Base-by-base conservation (phyloP, 2,888 invertebrate genomes). In the Thymelicus lineola region DNA sequence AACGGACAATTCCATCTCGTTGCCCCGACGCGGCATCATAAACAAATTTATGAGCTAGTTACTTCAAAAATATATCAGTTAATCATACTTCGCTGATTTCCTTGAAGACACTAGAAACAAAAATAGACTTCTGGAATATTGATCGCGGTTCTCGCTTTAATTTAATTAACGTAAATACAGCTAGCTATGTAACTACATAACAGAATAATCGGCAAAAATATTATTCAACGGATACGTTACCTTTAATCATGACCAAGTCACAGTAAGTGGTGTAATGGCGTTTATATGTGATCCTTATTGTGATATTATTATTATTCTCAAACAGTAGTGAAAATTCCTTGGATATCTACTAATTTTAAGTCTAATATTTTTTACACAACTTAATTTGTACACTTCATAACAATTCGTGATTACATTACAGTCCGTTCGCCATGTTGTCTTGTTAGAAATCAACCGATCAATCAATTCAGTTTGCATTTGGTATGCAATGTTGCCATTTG, bases 1-100 rank as follows among this genome's bases (percentile, higher is more conserved):
- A 20, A 85, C 62, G 66, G 85, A 83, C 38, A 82, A 79, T 71
- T 88, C 75, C 0, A 62, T 48, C 28, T 93, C 94, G 38, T 80
- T 83, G 70, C 84, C 84, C 60, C 93, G 86, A 50, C 93, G 88
- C 77, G 91, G 91, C 93, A 93, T 79, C 73, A 71, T 77, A 72
- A 75, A 70, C 76, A 78, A 72, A 1, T 10, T 48, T 38, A 28
- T 57, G 45, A 57, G n/a, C 48, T 17, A 50, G 15, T 15, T 46
- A 55, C 12, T n/a, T 17, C 6, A 36, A 66, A 42, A 64, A n/a
- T 75, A 71, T 72, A 61, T n/a, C 35, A 35, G 50, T 48, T 45
- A 68, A 60, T 48, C 64, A 28, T 61, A n/a, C 61, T 61, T 20
- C 7, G 3, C 10, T 3, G 4, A 15, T 20, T 42, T 35, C 38